A percentile compares a stretch with the other conserved stretches of the same genome.
These are phyloP conservation scores for Oreochromis tanganicae DNA, from an alignment of 2,113 vertebrate species.

Conservation along the genomic window DNA sequence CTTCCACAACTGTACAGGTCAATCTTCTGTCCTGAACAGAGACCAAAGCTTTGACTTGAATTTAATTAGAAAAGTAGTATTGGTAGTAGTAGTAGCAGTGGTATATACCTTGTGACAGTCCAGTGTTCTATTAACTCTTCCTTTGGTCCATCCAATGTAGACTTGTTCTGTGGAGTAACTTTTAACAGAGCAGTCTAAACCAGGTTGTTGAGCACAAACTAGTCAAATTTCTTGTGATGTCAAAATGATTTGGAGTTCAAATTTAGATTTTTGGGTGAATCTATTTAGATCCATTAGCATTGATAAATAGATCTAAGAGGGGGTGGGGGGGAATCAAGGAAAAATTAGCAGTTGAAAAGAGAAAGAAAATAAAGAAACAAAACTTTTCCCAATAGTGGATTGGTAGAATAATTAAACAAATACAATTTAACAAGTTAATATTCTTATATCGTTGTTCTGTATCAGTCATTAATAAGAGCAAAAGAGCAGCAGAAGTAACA, in stretches of 20 bases:
- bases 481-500: neutral
- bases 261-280: neutral
- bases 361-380: neutral
- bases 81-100: neutral
- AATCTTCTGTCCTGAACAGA: neutral
- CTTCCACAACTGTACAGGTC: neutral
- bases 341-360: neutral
- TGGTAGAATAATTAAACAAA: neutral
- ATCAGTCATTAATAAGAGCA: neutral
- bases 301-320: neutral
- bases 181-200: neutral
- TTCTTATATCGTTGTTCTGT: neutral
- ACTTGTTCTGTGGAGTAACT: neutral
- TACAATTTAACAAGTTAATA: neutral
- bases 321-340: accelerated
- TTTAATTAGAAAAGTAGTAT: neutral
- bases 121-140: neutral
- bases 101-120: neutral
- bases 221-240: neutral
- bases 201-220: neutral
- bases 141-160: neutral
- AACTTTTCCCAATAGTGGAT: neutral
- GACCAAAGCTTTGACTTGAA: neutral
- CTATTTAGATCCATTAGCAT: neutral
- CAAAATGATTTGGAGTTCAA: too few relatives aligned